Evolutionary conservation across 1,140 invertebrate species (phyloP), one percentile per base, ranked within the genome.

Genomic region (Sesamia nonagrioides): DNA sequence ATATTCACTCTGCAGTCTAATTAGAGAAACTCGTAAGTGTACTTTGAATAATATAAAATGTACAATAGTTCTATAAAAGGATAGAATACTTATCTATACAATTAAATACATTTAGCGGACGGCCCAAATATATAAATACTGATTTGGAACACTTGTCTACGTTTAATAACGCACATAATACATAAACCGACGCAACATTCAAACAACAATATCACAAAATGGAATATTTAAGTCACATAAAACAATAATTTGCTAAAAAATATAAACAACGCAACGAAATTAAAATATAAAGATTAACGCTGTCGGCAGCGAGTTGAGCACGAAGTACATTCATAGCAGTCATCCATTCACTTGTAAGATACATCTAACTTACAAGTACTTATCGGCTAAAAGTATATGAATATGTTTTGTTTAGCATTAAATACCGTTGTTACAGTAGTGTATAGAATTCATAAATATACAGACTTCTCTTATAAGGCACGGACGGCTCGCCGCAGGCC

Each of bases 381-480:
- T 77, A 68, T 35, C 13, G n/a, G 18, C 69, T 76, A 76, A 18
- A n/a, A 37, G 45, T 63, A 63, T 42, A 60, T 33, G 40, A 42
- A 60, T 60, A 60, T n/a, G 37, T 52, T 8, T 52, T 18, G 68
- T 21, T 17, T 42, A 40, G n/a, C 52, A 11, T 37, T 40, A 0
- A 40, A 18, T 17, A 42, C 17, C 6, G 50, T 54, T 2, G 50
- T 54, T 58, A 58, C 18, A 72, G 27, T 4, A 35, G 40, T 56
- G 69, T 73, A 58, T 52, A 74, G 33, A 42, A 21, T 61, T 45
- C 52, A 45, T 40, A 75, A 87, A 87, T 86, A 88, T 86, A 91
- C 89, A 91, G 88, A 91, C 89, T 91, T 89, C 74, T 81, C 68
- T 69, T 52, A 15, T 87, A 90, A 90, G 90, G 90, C 90, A 89